Base-by-base conservation (phyloP, 1,140 invertebrate species). In the Caenorhabditis elegans region DNA sequence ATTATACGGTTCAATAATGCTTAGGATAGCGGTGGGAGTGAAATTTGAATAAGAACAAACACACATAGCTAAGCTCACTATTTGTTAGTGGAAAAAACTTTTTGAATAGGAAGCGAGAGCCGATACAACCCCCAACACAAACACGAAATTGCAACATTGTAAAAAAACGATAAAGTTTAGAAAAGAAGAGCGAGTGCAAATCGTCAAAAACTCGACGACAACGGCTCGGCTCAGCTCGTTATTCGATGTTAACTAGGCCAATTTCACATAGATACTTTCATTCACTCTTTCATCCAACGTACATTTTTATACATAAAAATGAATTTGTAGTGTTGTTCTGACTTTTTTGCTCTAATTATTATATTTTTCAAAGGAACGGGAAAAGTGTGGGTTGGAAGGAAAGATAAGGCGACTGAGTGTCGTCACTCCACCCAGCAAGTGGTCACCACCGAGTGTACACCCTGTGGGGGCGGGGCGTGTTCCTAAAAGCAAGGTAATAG, bases 101-200 rank as follows among this genome's bases (percentile, higher is more conserved):
- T 70, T 70, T 70, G 60, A 70, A 70, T 39, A 70, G 60, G 60
- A 10, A 43, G 34, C 28, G 3, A 43, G 34, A 39, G 10, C 19
- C 60, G 60, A 39, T 34, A 70, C 60, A 39, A 65, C 26, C 39
- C n/a, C 39, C 39, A 43, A 43, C 11, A 70, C 60, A 39, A 11
- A 39, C 51, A 70, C 60, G 19, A 70, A 70, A 70, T 70, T 70
- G 60, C 60, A 70, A 70, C 60, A 70, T 70, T 70, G 60, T 70
- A 70, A 70, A 60, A 60, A 70, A 70, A 70, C 60, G 60, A 70
- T 70, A 70, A 70, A 70, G 60, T 70, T 70, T 70, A 70, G 60
- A 39, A 55, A 55, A 17, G 51, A 55, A 17, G 55, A 36, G 34
- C 39, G 31, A 39, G 60, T 70, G 60, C 60, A 70, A 70, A 70